phyloP scores from a whole-genome alignment of 2,888 invertebrate species.

The Camptogramma bilineatum region DNA sequence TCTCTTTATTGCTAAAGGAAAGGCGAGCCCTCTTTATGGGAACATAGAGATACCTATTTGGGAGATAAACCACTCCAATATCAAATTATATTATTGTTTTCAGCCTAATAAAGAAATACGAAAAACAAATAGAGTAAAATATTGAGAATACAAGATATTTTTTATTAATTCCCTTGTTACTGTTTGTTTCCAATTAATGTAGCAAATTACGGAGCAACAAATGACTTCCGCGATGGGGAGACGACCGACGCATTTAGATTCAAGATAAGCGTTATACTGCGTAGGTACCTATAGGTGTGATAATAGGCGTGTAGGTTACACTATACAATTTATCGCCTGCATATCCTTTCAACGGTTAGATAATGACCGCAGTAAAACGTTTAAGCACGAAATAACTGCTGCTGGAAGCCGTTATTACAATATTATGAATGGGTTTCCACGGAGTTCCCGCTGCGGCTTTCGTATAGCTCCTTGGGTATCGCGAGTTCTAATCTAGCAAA shows the following conservation, averaged over 20 bases:
- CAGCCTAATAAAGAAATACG: conserved; percentile 9
- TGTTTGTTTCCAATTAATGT: conserved; percentile 18
- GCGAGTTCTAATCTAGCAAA: conserved; percentile 37
- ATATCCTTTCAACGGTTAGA: conserved; percentile 85
- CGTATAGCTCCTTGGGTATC: conserved; percentile 29
- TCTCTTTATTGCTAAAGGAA: conserved; percentile 83
- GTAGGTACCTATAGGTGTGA: conserved; percentile 26
- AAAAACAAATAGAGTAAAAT: conserved; percentile 1
- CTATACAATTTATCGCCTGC: conserved; percentile 82
- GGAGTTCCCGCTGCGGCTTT: conserved; percentile 45
- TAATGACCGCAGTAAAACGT: conserved; percentile 86
- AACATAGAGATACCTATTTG: conserved; percentile 77
- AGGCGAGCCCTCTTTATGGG: conserved; percentile 82
- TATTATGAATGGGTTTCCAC: conserved; percentile 82
- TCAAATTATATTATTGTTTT: conserved; percentile 36
- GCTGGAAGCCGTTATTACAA: conserved; percentile 84
- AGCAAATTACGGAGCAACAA: conserved; percentile 40
- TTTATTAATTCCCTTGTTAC: background rate
- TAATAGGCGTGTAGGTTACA: conserved; percentile 67
- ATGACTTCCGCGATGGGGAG: conserved; percentile 61
- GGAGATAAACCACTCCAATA: conserved; percentile 58
- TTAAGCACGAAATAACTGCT: conserved; percentile 85
- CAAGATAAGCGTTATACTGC: conserved; percentile 53
- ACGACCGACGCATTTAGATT: conserved; percentile 59
- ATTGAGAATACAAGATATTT: background rate